Percentiles rank a stretch among this genome's conserved stretches.
These are phyloP conservation scores for Oceanites oceanicus DNA, from an alignment of 2,113 vertebrate genomes.

Conservation along the genomic window DNA sequence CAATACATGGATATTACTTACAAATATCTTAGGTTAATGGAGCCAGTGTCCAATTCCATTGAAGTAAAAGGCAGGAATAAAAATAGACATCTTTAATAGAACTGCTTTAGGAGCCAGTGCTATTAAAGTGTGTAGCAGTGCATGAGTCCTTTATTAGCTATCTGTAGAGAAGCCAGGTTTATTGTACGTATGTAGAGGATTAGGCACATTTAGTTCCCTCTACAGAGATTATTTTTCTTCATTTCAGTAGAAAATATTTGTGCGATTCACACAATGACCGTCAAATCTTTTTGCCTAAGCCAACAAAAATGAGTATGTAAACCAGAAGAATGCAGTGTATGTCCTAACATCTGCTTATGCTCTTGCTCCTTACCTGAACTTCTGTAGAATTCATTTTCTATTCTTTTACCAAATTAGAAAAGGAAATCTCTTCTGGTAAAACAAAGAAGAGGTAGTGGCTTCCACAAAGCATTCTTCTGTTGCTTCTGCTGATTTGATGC, in stretches of 20 bases:
- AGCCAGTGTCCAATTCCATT: not conserved
- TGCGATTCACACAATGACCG: not conserved
- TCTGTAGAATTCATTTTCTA: not conserved
- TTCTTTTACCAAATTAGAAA: not conserved
- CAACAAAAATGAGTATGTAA: not conserved
- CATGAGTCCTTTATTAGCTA: not conserved
- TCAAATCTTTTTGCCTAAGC: not conserved
- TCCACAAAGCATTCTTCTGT: not conserved
- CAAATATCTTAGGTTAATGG: not conserved
- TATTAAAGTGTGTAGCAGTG: not conserved
- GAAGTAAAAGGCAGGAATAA: not conserved
- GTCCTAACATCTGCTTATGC: not conserved
- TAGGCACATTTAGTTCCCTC: not conserved
- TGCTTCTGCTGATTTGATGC: not conserved
- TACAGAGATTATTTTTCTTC: not conserved
- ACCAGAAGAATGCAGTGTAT: not conserved
- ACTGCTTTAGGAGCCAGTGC: not conserved
- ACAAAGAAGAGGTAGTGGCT: not conserved
- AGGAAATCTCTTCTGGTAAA: not conserved
- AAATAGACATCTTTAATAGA: not conserved
- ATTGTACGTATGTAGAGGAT: not conserved
- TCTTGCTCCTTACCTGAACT: not conserved
- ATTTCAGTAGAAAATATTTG: not conserved
- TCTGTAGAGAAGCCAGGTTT: constrained; percentile 11
- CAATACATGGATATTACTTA: not conserved